phyloP scores from a whole-genome alignment of 2,888 invertebrate species.

The Ormyrus labotus region DNA sequence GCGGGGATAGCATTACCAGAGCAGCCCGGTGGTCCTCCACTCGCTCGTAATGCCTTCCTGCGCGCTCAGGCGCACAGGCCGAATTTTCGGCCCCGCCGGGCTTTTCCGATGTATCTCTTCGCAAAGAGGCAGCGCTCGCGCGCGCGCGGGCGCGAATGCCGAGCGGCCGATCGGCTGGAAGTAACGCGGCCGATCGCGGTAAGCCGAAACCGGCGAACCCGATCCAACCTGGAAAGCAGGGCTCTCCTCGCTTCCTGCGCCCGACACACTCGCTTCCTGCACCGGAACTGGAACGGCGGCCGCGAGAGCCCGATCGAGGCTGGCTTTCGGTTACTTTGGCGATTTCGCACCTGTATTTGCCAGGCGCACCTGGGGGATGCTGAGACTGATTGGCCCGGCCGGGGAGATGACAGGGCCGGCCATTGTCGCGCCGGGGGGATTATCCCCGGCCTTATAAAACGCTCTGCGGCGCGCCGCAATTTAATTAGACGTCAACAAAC shows the following conservation, averaged over 20 bases:
- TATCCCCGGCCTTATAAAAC: slow-evolving; percentile 60
- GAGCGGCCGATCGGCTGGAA: slow-evolving; percentile 71
- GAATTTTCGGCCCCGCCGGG: slow-evolving; percentile 44
- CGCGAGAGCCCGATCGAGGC: background rate
- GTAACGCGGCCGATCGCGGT: slow-evolving; percentile 47
- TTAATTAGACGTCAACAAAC: slow-evolving; percentile 50
- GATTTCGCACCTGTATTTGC: no score
- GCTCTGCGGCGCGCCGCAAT: slow-evolving; percentile 34
- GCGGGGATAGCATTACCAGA: slow-evolving; percentile 72
- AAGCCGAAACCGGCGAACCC: slow-evolving; percentile 69
- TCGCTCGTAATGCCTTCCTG: slow-evolving; percentile 74
- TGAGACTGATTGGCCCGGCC: slow-evolving; percentile 68
- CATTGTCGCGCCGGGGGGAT: slow-evolving; percentile 68
- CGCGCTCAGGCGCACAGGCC: background rate
- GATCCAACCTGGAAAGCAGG: background rate
- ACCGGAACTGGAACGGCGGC: slow-evolving; percentile 3
- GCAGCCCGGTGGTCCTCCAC: slow-evolving; percentile 74
- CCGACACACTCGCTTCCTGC: slow-evolving; percentile 28
- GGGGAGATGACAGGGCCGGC: slow-evolving; percentile 69
- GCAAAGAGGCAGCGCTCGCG: background rate
- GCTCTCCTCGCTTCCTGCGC: background rate
- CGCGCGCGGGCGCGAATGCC: slow-evolving; percentile 65
- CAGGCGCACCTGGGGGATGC: no score
- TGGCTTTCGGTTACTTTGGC: background rate
- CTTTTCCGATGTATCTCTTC: slow-evolving; percentile 56